A percentile compares a stretch with the other conserved stretches of the same genome.
Conservation (phyloP, 2,888 invertebrate genomes). For the Stenichneumon culpator region DNA sequence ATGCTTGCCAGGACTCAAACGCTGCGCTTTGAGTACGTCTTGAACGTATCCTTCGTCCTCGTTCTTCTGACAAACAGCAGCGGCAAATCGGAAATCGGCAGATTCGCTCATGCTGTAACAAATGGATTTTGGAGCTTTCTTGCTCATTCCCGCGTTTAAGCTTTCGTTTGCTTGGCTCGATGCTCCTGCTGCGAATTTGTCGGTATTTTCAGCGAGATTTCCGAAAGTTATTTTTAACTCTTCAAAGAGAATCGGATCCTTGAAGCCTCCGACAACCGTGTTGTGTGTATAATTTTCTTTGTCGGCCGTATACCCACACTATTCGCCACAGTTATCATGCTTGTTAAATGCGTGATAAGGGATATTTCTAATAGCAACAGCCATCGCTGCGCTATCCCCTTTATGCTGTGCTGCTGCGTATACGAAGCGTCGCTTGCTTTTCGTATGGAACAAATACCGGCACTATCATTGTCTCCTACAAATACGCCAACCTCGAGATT, state of each 20-base stretch:
- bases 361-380: conserved; percentile 63
- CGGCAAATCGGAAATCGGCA: conserved; percentile 53
- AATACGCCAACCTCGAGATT: conserved; percentile 68
- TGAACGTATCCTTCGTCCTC: conserved; percentile 54
- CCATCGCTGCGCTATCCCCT: conserved; percentile 56
- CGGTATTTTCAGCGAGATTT: no score
- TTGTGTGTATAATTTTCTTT: no score
- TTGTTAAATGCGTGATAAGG: neutral
- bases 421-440: conserved; percentile 62
- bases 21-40: neutral
- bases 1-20: conserved; percentile 4
- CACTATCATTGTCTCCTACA: conserved; percentile 68
- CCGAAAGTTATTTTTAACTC: no score
- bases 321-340: no score
- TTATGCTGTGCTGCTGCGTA: conserved; percentile 69
- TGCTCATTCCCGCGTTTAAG: conserved; percentile 56
- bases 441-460: conserved; percentile 70
- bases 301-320: no score
- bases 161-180: no score
- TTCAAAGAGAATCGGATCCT: no score
- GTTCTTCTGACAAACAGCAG: conserved; percentile 56
- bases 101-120: conserved; percentile 58
- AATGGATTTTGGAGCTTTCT: conserved; percentile 68
- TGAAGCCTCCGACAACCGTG: no score
- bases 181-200: no score